Base-by-base conservation (phyloP, 2,888 invertebrate genomes). In the Lasioglossum villosulum region DNA sequence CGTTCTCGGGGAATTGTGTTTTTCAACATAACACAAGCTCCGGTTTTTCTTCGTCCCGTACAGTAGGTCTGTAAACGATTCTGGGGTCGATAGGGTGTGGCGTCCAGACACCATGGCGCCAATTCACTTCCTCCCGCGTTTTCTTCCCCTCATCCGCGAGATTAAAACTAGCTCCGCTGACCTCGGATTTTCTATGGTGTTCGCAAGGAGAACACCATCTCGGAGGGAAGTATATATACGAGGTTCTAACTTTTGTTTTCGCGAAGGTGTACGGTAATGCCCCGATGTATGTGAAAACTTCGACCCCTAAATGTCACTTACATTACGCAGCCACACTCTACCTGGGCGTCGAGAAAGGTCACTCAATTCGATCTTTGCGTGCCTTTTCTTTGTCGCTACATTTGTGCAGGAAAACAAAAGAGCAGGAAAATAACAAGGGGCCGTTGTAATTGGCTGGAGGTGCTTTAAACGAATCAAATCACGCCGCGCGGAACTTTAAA, bases 41-140 rank as follows among this genome's bases (percentile, higher is more conserved):
- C n/a, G 30, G 78, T 83, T 68, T 80, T 83, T 74, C 80, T 78
- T 77, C 77, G 56, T 56, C 34, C 48, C 27, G 83, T 79, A 52
- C 63, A 63, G 34, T 75, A 39, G 23, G 52, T 66, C 70, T 77
- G 72, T 59, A 71, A 74, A 56, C 42, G 66, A 59, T 74, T 37
- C 77, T 42, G 78, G 72, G 82, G 81, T 79, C 82, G 80, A 82
- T 83, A 83, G 89, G 88, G 87, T 88, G 89, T 89, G 90, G 90
- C 88, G 88, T 90, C 90, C 86, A 85, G 91, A 90, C 91, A 82
- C 89, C 81, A 75, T 78, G 90, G 90, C 90, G 90, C 89, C 90
- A 78, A 77, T 78, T 79, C 75, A 23, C 45, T 73, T 79, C 78
- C 78, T 75, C 66, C 48, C 84, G 4, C n/a, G 52, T 34, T 80